Evolutionary conservation across 2,113 vertebrate species (phyloP), one percentile per base, ranked within the genome.

Genomic region (Callipepla californica): DNA sequence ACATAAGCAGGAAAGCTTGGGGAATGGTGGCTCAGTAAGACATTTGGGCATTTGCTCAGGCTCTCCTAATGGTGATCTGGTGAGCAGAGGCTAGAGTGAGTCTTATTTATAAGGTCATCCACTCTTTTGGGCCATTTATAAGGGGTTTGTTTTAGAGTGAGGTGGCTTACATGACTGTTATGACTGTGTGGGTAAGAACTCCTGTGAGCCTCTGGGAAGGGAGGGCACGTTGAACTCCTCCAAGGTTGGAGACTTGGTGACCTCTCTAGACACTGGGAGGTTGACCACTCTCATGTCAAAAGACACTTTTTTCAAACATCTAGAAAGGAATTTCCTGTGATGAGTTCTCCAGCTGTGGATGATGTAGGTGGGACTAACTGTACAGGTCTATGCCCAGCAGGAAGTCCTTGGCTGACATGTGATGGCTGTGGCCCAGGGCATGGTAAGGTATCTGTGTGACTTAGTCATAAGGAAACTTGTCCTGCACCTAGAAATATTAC

Each of bases 131-230:
- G 25, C 26, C 5, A 17, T 62, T 78, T 55, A 2, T 53, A 57
- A 45, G 30, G 36, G 0, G 0, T 6, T 7, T 76, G 28, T 50
- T 51, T 2, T 65, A 36, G 17, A 36, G 8, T 23, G 63, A 73
- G 12, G 15, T 2, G 14, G 26, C 28, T 63, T 45, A 2, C 30
- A 25, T 50, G n/a, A 28, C 18, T 62, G 0, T 11, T 1, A 8
- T 66, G 63, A 38, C 25, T 81, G 23, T 3, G 6, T 13, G 23
- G 62, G 8, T 58, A 18, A 47, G 40, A 57, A 73, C 58, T 42
- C 47, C 10, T 13, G 8, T 80, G 47, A 19, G 48, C 20, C 18
- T 48, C 47, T 20, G 17, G 34, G 34, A 25, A 38, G 19, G 44
- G 45, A 47, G 13, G 7, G 36, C 14, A 6, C 5, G 6, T 5